A percentile compares a stretch with the other conserved stretches of the same genome.
These are phyloP conservation scores for Fragum fragum DNA, from an alignment of 2,888 invertebrate genomes.

Conservation along the genomic window DNA sequence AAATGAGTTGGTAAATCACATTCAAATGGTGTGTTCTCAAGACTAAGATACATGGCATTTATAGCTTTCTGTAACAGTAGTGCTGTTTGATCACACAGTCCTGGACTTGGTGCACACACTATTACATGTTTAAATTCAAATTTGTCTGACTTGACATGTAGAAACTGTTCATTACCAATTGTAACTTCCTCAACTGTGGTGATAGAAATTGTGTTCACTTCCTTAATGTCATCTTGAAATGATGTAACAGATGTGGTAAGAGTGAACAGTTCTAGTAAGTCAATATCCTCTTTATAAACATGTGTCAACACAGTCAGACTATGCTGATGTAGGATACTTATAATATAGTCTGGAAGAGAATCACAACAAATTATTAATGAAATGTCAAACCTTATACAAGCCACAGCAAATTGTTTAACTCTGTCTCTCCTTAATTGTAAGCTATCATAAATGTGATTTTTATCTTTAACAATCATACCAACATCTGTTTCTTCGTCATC, in stretches of 20 bases:
- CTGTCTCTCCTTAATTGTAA: constrained; percentile 30
- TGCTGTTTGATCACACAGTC: constrained; percentile 64
- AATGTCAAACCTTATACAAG: constrained; percentile 41
- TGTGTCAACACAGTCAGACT: constrained; percentile 68
- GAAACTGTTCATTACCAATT: constrained; percentile 39
- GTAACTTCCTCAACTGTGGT: constrained; percentile 22
- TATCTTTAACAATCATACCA: constrained; percentile 29
- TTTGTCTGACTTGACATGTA: constrained; percentile 4
- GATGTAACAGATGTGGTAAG: constrained; percentile 31
- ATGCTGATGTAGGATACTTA: constrained; percentile 60
- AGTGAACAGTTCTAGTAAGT: constrained; percentile 56
- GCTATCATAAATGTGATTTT: constrained; percentile 11
- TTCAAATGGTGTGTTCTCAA: background rate
- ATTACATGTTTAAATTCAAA: constrained; percentile 49
- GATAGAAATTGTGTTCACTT: constrained; percentile 32
- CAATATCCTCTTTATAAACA: constrained; percentile 67
- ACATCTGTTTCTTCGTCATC: constrained; percentile 26
- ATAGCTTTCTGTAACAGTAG: constrained; percentile 60
- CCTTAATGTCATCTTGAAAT: constrained; percentile 39
- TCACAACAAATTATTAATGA: constrained; percentile 68
- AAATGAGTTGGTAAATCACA: no score
- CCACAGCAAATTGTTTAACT: constrained; percentile 51
- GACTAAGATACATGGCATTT: constrained; percentile 41
- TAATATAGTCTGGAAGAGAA: constrained; percentile 67
- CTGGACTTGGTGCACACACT: constrained; percentile 71